Percentiles rank a stretch among this genome's conserved stretches.
phyloP scores from a whole-genome alignment of 2,797 vertebrate genomes.

The Falco rusticolus region DNA sequence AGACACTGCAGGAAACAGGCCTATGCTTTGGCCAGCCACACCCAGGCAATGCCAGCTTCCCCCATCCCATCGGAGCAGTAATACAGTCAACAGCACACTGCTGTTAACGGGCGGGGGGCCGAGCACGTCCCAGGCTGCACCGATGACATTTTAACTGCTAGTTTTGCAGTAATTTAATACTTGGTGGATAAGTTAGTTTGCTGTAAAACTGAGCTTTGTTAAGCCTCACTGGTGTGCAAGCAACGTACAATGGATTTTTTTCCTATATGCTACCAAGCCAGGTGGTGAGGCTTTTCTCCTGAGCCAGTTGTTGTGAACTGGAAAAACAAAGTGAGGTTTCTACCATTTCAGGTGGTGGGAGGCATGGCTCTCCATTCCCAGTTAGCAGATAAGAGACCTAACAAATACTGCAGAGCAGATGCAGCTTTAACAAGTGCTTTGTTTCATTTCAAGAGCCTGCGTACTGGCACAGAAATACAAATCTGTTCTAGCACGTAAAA shows the following conservation, averaged over 20 bases:
- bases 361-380: background rate
- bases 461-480: background rate
- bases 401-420: background rate
- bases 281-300: background rate
- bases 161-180: background rate
- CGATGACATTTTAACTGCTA: background rate
- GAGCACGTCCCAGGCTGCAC: background rate
- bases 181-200: background rate
- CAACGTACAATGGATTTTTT: background rate
- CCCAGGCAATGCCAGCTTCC: background rate
- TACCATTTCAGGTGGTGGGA: background rate
- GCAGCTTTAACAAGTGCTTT: background rate
- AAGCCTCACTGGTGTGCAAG: background rate
- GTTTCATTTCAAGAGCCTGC: background rate
- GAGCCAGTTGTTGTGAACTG: background rate
- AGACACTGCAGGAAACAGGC: constrained; percentile 4
- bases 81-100: background rate
- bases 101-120: background rate
- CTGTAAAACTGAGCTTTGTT: background rate
- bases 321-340: background rate
- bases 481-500: background rate
- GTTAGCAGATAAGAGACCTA: background rate
- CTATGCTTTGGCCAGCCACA: background rate
- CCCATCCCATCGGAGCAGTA: accelerated
- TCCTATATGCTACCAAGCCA: background rate